phyloP scores from a whole-genome alignment of 2,113 vertebrate species.

The Lamprologus sp. region DNA sequence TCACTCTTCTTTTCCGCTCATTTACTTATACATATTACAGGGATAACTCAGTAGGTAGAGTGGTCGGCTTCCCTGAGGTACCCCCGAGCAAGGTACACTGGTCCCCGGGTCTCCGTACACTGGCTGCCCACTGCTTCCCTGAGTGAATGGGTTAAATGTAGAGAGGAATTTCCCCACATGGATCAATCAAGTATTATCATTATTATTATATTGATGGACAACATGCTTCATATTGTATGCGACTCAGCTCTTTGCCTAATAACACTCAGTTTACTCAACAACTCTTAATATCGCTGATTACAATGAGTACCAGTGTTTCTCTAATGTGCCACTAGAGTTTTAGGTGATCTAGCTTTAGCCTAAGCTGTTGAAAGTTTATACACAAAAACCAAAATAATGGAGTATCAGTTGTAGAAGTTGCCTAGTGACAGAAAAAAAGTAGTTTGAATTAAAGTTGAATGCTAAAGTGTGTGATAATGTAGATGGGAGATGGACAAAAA shows the following conservation, averaged over 20 bases:
- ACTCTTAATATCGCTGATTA: background rate
- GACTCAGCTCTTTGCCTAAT: background rate
- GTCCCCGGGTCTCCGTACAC: background rate
- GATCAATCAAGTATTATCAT: background rate
- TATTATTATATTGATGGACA: background rate
- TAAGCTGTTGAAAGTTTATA: background rate
- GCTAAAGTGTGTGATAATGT: background rate
- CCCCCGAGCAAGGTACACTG: background rate
- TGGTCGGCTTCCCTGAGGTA: accelerated
- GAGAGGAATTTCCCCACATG: background rate
- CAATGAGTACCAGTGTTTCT: background rate
- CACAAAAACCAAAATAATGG: background rate
- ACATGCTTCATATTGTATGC: background rate
- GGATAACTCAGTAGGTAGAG: background rate
- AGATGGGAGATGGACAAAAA: background rate
- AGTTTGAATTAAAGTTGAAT: background rate
- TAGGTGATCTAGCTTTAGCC: background rate
- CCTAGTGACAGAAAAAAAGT: background rate
- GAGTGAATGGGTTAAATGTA: background rate
- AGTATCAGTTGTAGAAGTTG: background rate
- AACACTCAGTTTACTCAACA: background rate
- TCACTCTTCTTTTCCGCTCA: background rate
- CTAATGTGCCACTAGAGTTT: background rate
- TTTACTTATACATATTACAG: background rate
- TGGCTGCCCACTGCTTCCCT: background rate